Base-by-base conservation (phyloP, 2,797 vertebrate genomes). In the Trematomus bernacchii region DNA sequence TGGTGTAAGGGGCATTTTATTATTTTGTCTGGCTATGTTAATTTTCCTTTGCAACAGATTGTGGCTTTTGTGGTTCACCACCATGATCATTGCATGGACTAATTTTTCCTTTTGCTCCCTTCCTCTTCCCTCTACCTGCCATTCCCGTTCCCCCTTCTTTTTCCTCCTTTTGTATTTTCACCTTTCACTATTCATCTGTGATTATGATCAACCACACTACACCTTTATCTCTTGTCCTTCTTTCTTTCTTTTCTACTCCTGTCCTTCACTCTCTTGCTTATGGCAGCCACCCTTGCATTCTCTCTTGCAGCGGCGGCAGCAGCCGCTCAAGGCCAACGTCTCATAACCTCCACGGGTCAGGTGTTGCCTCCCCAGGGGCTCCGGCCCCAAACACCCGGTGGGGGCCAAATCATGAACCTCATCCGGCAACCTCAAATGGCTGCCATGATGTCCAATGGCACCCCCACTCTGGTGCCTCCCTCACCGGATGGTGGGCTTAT, bases 291-390 rank as follows among this genome's bases (percentile, higher is more conserved):
- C 94, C 93, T 96, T 96, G 95, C 95, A 79, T 96, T 96, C 91
- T 96, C 95, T 96, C 95, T 96, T 96, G 95, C 95, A 96, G 95
- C 95, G 16, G 95, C 95, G 75, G 95, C 96, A 19, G 95, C 94
- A 4, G 94, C 94, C 77, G 94, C 95, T 82, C 95, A 96, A 91
- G 95, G 95, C 76, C 93, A 88, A 33, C 94, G 96, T 58, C 95
- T 96, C 79, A 96, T 96, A 69, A 88, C 90, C 82, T 91, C 94
- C 51, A 10, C 78, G 2, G 95, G 95, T 84, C 96, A 96, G 83
- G 94, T 95, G 80, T 84, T 96, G 84, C 91, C 94, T 83, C 92
- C 92, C 30, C 82, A 0, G 46, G 84, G 89, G 66, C 89, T 96
- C 87, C 91, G 95, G 53, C 93, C 95, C 85, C 95, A 79, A 4